Base-by-base conservation (phyloP, 2,888 invertebrate species). In the Thera obeliscata region DNA sequence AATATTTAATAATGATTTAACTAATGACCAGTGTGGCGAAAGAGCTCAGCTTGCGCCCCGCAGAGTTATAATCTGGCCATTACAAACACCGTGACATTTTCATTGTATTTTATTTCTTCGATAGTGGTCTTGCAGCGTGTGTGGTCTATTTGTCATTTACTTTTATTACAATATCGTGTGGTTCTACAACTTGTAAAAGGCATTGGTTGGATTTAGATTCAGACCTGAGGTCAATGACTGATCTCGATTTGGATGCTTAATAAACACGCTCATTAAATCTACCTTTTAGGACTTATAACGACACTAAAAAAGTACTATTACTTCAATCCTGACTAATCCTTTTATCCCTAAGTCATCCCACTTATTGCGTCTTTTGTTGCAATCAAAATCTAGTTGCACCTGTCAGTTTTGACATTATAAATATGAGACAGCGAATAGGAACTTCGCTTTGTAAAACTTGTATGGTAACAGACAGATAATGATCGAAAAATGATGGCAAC, bases 261-360 rank as follows among this genome's bases (percentile, higher is more conserved):
- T 83, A 86, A 88, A 86, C 71, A 77, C 74, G 77, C 81, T 86
- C 86, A 87, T 89, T 87, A 88, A 73, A 80, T 80, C 74, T 48
- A 82, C 82, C 84, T 83, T 84, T 82, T 74, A 81, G 81, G 69
- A 67, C 78, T 84, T 43, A 43, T 46, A 55, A 46, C 43, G 84
- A 85, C 76, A 85, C 84, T 83, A 33, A 33, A 52, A 52, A 33
- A 52, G 3, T 9, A 33, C 9, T 3, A 50, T n/a, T 33, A 52
- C n/a, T 52, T 22, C 22, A 22, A 22, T 22, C 22, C 22, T 22
- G 22, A 22, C 22, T 22, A 22, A 22, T 22, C 22, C 22, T 22
- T 22, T 22, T 22, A 22, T 22, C 22, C 22, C 22, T 22, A 22
- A 22, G 22, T 22, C 22, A 22, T 22, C 22, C 22, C 22, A 22